Evolutionary conservation across 2,888 invertebrate genomes (phyloP).

Genomic region (Lasioglossum villosulum): DNA sequence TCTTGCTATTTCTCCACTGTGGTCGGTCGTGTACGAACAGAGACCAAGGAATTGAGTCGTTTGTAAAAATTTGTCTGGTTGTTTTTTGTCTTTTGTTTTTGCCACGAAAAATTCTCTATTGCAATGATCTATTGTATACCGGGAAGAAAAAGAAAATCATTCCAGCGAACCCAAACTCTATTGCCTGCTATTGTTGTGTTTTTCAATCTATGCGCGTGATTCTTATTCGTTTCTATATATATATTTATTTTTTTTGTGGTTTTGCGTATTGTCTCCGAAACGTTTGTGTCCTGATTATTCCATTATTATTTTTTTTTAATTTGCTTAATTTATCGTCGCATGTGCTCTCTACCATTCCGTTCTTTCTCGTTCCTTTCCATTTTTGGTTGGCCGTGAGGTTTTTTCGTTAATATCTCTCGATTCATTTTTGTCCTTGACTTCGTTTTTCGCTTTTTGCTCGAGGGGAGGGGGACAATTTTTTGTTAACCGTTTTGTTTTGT

Average conservation of each 20-base stretch:
- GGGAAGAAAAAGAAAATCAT: conserved; percentile 49
- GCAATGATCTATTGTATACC: conserved; percentile 27
- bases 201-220: conserved; percentile 35
- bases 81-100: not conserved
- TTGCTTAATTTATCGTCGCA: conserved; percentile 30
- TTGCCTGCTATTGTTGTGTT: conserved; percentile 46
- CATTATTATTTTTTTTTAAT: not conserved
- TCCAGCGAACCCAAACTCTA: conserved; percentile 54
- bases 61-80: conserved; percentile 13
- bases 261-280: conserved; percentile 18
- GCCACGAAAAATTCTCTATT: conserved; percentile 9
- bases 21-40: conserved; percentile 57
- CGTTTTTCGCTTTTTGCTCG: conserved; percentile 53
- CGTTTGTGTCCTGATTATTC: conserved; percentile 3
- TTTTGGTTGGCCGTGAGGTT: conserved; percentile 39
- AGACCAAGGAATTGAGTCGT: conserved; percentile 61
- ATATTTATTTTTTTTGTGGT: not conserved
- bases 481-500: not conserved
- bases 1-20: conserved; percentile 53
- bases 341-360: conserved; percentile 49
- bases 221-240: conserved; percentile 22
- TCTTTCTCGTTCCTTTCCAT: conserved; percentile 14
- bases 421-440: conserved; percentile 1
- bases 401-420: conserved; percentile 28
- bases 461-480: conserved; percentile 70